phyloP scores from a whole-genome alignment of 2,888 invertebrate species.

The Meloe dianella region DNA sequence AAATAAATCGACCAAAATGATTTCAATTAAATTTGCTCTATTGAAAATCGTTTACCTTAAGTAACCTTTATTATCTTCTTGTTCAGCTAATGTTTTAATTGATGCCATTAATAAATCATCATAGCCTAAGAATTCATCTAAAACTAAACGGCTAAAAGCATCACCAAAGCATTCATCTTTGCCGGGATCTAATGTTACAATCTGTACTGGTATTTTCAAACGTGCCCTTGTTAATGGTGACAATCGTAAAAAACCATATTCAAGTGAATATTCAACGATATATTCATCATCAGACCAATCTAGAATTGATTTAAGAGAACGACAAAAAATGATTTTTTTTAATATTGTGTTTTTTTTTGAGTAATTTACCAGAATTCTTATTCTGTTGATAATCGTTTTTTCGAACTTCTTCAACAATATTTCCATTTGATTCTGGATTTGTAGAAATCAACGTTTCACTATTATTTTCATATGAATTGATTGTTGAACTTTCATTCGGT shows the following conservation, averaged over 20 bases:
- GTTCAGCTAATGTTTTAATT: slow-evolving; percentile 92
- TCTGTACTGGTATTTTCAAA: slow-evolving; percentile 90
- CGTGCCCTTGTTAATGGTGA: slow-evolving; percentile 85
- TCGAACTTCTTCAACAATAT: slow-evolving; percentile 2
- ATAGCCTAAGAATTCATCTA: slow-evolving; percentile 94
- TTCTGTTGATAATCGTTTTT: slow-evolving; percentile 16
- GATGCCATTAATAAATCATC: slow-evolving; percentile 97
- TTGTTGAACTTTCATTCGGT: slow-evolving; percentile 7
- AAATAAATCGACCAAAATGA: too few species aligned
- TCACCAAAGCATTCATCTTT: slow-evolving; percentile 95
- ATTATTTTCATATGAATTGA: neutral
- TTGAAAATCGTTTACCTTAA: slow-evolving; percentile 66
- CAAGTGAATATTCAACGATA: slow-evolving; percentile 96
- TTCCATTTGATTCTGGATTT: neutral
- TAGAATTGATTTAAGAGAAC: too few species aligned
- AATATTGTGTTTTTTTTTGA: too few species aligned
- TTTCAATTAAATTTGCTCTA: too few species aligned
- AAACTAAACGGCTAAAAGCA: slow-evolving; percentile 83
- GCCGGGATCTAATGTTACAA: slow-evolving; percentile 85
- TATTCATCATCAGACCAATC: slow-evolving; percentile 86
- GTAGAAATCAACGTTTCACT: neutral
- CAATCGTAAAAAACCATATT: slow-evolving; percentile 93
- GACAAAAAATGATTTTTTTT: too few species aligned
- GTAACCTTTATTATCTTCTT: slow-evolving; percentile 96
- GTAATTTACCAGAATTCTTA: slow-evolving; percentile 17